Evolutionary conservation across 2,113 vertebrate species (phyloP).

Genomic region (Lepisosteus osseus): DNA sequence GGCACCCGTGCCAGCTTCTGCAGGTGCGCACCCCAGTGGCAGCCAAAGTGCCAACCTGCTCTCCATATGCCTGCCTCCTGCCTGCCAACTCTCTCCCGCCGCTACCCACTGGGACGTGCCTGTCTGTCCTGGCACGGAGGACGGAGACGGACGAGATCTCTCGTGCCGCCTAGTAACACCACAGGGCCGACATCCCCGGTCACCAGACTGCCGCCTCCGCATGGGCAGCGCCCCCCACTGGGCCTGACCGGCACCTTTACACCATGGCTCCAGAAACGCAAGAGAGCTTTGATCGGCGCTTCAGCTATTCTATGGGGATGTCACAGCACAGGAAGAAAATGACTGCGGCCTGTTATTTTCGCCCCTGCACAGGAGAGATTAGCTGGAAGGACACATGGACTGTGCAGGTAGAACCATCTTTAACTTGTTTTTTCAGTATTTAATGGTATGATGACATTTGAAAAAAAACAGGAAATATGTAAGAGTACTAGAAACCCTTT

Average conservation of each 20-base stretch:
- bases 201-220: constrained; percentile 33
- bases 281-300: no score
- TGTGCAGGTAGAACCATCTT: no score
- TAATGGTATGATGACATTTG: no score
- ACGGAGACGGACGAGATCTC: constrained; percentile 9
- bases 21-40: constrained; percentile 67
- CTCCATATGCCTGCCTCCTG: constrained; percentile 71
- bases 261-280: not conserved
- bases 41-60: constrained; percentile 77
- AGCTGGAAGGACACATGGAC: no score
- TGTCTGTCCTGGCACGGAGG: constrained; percentile 47
- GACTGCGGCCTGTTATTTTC: no score
- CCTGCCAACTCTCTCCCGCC: constrained; percentile 76
- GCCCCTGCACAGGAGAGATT: no score
- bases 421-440: no score
- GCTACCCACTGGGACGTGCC: constrained; percentile 56
- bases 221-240: constrained; percentile 22
- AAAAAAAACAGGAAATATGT: constrained; percentile 26
- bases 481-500: constrained; percentile 27
- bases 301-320: no score
- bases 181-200: constrained; percentile 46
- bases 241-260: not conserved
- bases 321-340: no score
- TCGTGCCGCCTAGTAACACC: constrained; percentile 19
- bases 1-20: constrained; percentile 61